Evolutionary conservation across 1,140 invertebrate genomes (phyloP).

Genomic region (Potamilus streckersoni): DNA sequence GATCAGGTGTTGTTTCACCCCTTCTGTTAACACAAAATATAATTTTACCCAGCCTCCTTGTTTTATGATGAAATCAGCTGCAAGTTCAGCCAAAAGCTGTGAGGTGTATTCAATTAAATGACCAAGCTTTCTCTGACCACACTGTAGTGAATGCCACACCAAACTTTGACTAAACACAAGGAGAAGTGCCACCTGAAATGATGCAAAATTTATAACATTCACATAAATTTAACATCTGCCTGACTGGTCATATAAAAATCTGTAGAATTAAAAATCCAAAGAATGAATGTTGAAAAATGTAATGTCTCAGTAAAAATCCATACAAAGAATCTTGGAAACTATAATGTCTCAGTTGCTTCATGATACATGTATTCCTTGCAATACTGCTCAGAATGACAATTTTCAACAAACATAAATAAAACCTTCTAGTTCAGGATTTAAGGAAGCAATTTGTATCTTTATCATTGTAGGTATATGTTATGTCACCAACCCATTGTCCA

Average conservation of each 20-base stretch:
- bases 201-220: background rate
- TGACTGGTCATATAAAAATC: too few species aligned
- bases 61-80: constrained; percentile 52
- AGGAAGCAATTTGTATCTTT: too few species aligned
- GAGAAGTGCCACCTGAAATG: constrained; percentile 46
- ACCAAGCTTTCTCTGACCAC: constrained; percentile 35
- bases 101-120: constrained; percentile 45
- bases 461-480: too few species aligned
- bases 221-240: background rate
- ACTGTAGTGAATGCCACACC: constrained; percentile 37
- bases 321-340: too few species aligned
- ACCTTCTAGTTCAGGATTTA: too few species aligned
- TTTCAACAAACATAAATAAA: too few species aligned
- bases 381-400: too few species aligned
- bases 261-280: too few species aligned
- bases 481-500: too few species aligned
- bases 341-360: too few species aligned
- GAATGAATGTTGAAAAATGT: background rate
- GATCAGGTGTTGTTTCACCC: background rate
- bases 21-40: background rate
- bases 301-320: background rate
- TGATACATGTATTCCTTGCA: too few species aligned
- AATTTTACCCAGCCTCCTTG: constrained; percentile 55
- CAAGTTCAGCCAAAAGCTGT: constrained; percentile 41
- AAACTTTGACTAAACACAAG: constrained; percentile 51